These are phyloP conservation scores for Pungitius pungitius DNA, from an alignment of 2,113 vertebrate genomes.

Conservation along the genomic window DNA sequence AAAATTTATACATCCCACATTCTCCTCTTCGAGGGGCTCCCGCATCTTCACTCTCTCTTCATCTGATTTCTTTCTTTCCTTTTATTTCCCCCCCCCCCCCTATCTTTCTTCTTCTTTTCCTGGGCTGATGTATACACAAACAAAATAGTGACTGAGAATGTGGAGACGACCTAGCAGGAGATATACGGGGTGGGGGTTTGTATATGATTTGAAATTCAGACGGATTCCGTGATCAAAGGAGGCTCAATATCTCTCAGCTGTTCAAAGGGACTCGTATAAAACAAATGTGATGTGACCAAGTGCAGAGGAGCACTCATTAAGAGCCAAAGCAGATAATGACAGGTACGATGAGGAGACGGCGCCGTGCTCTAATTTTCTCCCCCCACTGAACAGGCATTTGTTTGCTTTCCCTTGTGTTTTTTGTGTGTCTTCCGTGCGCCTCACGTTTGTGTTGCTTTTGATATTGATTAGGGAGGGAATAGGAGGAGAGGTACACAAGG, in stretches of 20 bases:
- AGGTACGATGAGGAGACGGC: constrained; percentile 86
- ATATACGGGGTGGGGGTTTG: constrained; percentile 59
- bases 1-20: constrained; percentile 81
- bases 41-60: constrained; percentile 50
- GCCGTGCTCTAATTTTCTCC: constrained; percentile 77
- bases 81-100: constrained; percentile 35
- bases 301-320: constrained; percentile 95
- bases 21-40: constrained; percentile 51
- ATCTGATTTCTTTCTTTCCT: constrained; percentile 59
- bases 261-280: constrained; percentile 95
- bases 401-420: constrained; percentile 75
- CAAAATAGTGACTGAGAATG: constrained; percentile 77
- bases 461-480: constrained; percentile 83
- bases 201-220: constrained; percentile 94
- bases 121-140: constrained; percentile 79
- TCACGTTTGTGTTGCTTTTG: constrained; percentile 73
- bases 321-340: constrained; percentile 89
- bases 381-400: constrained; percentile 77
- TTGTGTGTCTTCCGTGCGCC: constrained; percentile 62
- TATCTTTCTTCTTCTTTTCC: constrained; percentile 43
- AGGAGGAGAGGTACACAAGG: constrained; percentile 68
- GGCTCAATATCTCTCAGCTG: constrained; percentile 89
- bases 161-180: constrained; percentile 67
- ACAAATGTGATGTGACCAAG: constrained; percentile 97
- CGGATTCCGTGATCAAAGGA: constrained; percentile 94